Conservation (phyloP, 2,797 vertebrate genomes). For the Acipenser oxyrinchus region DNA sequence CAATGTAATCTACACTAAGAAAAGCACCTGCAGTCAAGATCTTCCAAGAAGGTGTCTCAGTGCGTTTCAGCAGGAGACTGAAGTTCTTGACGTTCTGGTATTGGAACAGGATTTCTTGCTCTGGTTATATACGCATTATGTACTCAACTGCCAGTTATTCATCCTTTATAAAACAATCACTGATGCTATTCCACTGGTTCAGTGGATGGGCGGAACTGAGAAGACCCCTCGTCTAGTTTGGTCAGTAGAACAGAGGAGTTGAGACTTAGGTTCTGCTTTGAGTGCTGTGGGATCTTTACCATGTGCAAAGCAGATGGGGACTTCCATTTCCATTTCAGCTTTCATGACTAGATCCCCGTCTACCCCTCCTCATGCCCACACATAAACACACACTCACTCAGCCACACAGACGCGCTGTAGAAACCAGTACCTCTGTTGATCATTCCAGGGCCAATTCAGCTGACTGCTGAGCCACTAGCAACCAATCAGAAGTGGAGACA, state of each 20-base stretch:
- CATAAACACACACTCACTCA: too few species aligned
- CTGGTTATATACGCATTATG: too few species aligned
- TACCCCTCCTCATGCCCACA: too few species aligned
- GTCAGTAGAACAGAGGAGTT: conserved; percentile 35
- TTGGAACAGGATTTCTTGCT: too few species aligned
- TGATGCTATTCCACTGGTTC: too few species aligned
- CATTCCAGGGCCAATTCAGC: background rate
- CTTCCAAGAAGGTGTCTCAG: too few species aligned
- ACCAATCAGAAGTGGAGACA: background rate
- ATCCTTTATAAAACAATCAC: conserved; percentile 23
- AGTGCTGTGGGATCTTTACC: conserved; percentile 55
- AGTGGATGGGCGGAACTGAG: too few species aligned
- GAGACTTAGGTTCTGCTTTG: conserved; percentile 48
- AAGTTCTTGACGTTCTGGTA: too few species aligned
- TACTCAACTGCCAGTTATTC: too few species aligned
- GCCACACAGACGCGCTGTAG: background rate
- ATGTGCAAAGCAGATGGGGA: conserved; percentile 49
- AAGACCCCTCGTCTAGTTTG: background rate
- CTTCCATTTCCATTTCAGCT: conserved; percentile 3
- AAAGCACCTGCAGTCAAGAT: too few species aligned
- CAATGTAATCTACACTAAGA: too few species aligned
- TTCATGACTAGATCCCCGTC: background rate
- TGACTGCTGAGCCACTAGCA: background rate
- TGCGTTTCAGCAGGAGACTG: too few species aligned
- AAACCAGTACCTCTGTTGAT: background rate